Conservation (phyloP, 2,888 invertebrate species). For the Abrostola triplasia region DNA sequence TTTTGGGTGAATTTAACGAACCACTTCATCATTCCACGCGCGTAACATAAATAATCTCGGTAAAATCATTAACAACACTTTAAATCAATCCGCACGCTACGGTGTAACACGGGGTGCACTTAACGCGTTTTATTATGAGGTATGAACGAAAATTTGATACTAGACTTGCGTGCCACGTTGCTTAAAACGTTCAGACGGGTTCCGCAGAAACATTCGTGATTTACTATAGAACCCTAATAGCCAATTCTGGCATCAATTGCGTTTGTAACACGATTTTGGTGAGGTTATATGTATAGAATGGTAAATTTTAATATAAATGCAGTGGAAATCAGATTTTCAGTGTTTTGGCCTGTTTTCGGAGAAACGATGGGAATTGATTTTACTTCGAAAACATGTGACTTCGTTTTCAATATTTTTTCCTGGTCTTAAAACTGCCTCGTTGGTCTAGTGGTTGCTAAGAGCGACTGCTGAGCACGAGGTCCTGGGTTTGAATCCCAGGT, state of each 20-base stretch:
- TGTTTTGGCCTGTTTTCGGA: not conserved
- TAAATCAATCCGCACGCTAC: conserved; percentile 37
- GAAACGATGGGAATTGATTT: not conserved
- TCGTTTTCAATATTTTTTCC: too few relatives aligned
- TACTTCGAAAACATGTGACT: not conserved
- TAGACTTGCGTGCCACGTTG: conserved; percentile 70
- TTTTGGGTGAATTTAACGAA: not conserved
- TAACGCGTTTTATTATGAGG: conserved; percentile 81
- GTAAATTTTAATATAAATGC: conserved; percentile 29
- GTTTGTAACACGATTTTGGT: conserved; percentile 46
- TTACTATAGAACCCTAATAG: conserved; percentile 69
- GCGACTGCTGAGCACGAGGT: too few relatives aligned
- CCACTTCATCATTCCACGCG: not conserved
- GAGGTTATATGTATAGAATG: conserved; percentile 19
- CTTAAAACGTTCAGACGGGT: conserved; percentile 69
- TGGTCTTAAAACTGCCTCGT: too few relatives aligned
- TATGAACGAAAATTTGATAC: conserved; percentile 83
- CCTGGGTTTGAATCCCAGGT: too few relatives aligned
- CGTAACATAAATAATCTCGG: not conserved
- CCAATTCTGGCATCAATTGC: conserved; percentile 73
- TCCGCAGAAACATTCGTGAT: conserved; percentile 69
- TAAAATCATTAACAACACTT: not conserved
- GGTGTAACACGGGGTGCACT: conserved; percentile 64
- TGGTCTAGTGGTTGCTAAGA: too few relatives aligned
- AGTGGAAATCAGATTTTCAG: not conserved